Evolutionary conservation across 2,888 invertebrate species (phyloP).

Genomic region (Tipula lateralis): DNA sequence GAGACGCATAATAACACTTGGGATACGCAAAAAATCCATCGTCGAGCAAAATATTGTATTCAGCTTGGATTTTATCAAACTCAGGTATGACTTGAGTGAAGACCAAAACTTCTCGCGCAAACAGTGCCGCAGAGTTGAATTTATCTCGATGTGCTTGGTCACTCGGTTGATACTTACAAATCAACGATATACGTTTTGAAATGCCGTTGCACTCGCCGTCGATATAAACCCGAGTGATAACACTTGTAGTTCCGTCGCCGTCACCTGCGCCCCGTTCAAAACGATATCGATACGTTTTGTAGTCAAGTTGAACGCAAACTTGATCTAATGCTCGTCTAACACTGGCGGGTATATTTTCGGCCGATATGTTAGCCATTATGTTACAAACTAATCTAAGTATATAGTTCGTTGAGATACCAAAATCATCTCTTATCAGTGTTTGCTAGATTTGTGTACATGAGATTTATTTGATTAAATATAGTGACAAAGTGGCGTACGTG

Average conservation of each 20-base stretch:
- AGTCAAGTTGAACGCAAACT: not conserved
- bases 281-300: not conserved
- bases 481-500: not conserved
- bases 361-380: not conserved
- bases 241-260: not conserved
- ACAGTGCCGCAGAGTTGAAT: not conserved
- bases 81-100: not conserved
- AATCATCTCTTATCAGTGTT: not conserved
- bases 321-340: not conserved
- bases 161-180: not conserved
- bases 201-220: not conserved
- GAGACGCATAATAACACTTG: not conserved
- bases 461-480: not conserved
- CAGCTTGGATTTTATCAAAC: not conserved
- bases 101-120: conserved; percentile 12
- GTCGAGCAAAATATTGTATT: not conserved
- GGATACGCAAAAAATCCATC: not conserved
- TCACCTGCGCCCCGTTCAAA: not conserved
- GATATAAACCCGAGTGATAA: not conserved
- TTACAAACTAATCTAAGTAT: not conserved
- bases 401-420: not conserved
- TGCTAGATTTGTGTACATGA: not conserved
- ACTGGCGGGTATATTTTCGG: not conserved
- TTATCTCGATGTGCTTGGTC: not conserved
- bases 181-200: not conserved